Evolutionary conservation across 2,113 vertebrate genomes (phyloP).

Genomic region (Tapirus terrestris): DNA sequence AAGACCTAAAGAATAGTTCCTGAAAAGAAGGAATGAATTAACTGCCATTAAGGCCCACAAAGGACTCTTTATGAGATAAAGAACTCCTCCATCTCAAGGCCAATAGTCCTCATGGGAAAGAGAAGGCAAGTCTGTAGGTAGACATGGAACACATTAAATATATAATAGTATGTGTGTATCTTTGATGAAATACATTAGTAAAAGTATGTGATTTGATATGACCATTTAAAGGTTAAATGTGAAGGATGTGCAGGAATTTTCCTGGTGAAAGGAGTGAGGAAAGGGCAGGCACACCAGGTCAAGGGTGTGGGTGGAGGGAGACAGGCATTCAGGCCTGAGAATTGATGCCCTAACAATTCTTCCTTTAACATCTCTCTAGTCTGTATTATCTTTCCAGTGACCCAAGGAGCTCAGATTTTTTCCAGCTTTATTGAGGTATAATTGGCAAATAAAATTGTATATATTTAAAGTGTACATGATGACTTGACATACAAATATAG

Average conservation of each 20-base stretch:
- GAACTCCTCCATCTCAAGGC: background rate
- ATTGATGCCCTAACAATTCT: background rate
- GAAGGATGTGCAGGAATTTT: background rate
- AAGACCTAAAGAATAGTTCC: background rate
- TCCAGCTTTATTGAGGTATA: background rate
- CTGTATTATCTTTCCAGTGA: background rate
- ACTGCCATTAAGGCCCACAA: background rate
- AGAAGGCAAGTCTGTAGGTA: background rate
- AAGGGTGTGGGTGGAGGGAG: background rate
- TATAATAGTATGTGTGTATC: background rate
- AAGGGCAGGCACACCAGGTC: background rate
- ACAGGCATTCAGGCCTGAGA: background rate
- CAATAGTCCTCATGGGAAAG: background rate
- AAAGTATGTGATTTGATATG: background rate
- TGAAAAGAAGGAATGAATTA: background rate
- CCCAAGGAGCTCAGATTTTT: background rate
- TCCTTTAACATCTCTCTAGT: background rate
- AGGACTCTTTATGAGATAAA: background rate
- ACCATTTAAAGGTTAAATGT: background rate
- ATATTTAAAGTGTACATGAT: background rate
- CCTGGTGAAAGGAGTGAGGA: background rate
- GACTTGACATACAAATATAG: background rate
- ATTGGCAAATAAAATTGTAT: background rate
- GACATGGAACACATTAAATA: background rate
- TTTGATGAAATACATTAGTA: conserved; percentile 28